Evolutionary conservation across 2,797 vertebrate genomes (phyloP), one percentile per base, ranked within the genome.

Genomic region (Acomys russatus): DNA sequence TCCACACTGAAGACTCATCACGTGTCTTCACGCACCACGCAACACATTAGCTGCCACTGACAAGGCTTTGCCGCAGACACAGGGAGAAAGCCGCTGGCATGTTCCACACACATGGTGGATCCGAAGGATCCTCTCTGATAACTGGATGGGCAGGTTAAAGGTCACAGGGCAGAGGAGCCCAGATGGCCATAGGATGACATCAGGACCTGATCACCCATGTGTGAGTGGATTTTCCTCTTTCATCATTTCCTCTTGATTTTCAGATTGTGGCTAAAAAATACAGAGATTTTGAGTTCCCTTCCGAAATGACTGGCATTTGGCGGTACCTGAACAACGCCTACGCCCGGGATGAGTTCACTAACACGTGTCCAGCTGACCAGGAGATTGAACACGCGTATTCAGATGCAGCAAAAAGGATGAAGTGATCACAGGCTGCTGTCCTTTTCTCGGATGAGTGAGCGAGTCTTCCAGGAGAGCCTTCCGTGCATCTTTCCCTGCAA

Each of bases 181-280:
- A 2, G 5, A 44, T 15, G 68, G 30, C 68, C 5, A 0, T 0
- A 20, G 35, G 30, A 66, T 28, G 87, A 54, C 56, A 4, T 51
- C n/a, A 54, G 56, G 61, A 15, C 10, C 1, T 23, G 28, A 10
- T 35, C 12, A 56, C 66, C 59, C 56, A 1, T 44, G 44, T 0
- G 0, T 73, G 63, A 78, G 68, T 61, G 22, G 51, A 1, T 82
- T 96, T 90, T 91, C 87, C 30, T 91, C 12, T 96, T 94, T 33
- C 84, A 95, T 54, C 4, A 4, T 80, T 94, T 97, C 95, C 91
- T 94, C 59, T 97, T 97, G 23, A 6, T 90, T 96, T 96, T 77
- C 95, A 99, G 99, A 98, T 99, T 0, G 99, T 99, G 93, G 99
- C 99, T 73, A 99, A 99, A 98, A 99, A 99, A 96, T 99, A 99